phyloP scores from a whole-genome alignment of 1,140 invertebrate species.

The Hyphantria cunea region DNA sequence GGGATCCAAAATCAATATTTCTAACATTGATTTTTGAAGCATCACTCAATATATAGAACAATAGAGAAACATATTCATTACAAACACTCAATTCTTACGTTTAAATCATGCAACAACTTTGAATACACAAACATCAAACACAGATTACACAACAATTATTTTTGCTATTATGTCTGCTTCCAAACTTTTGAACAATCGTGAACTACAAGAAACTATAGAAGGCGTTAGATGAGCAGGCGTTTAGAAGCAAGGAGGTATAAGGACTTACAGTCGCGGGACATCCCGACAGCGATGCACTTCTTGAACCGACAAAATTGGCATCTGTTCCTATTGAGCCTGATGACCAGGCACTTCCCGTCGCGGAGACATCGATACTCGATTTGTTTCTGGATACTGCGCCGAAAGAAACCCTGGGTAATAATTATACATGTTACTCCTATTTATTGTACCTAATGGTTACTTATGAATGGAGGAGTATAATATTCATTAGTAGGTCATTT shows the following conservation, averaged over 20 bases:
- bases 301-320: constrained; percentile 99
- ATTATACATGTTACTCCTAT: too few relatives aligned
- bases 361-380: constrained; percentile 98
- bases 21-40: too few relatives aligned
- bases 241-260: neutral
- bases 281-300: constrained; percentile 98
- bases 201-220: neutral
- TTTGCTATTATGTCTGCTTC: neutral
- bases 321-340: constrained; percentile 97
- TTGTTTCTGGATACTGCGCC: constrained; percentile 97
- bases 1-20: too few relatives aligned
- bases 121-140: too few relatives aligned
- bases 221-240: neutral
- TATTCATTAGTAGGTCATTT: too few relatives aligned
- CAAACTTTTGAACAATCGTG: neutral
- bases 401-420: constrained; percentile 88
- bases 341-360: constrained; percentile 98
- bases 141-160: neutral
- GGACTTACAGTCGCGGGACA: constrained; percentile 98
- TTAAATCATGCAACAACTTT: too few relatives aligned
- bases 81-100: too few relatives aligned
- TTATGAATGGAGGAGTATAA: too few relatives aligned
- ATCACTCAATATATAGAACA: too few relatives aligned
- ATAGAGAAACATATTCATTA: too few relatives aligned
- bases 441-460: too few relatives aligned